phyloP scores from a whole-genome alignment of 2,113 vertebrate species.

The Synodontis membranacea region DNA sequence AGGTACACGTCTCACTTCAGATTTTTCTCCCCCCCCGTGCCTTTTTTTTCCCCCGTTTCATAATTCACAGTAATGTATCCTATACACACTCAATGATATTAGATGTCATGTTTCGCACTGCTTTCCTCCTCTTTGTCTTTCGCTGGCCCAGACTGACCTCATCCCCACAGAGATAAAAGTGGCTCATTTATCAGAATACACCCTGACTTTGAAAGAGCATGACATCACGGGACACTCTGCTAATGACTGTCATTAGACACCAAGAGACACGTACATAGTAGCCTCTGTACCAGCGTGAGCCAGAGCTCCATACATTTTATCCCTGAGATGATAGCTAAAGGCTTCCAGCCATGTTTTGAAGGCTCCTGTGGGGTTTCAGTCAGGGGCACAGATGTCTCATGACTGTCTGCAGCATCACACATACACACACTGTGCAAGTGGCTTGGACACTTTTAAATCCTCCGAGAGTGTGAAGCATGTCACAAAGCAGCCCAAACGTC shows the following conservation, averaged over 20 bases:
- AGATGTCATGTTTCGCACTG: not conserved
- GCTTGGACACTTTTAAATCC: not conserved
- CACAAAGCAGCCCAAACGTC: slow-evolving; percentile 16
- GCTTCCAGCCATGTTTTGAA: slow-evolving; percentile 26
- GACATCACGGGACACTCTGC: slow-evolving; percentile 32
- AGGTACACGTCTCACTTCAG: slow-evolving; percentile 64
- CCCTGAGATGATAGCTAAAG: slow-evolving; percentile 16
- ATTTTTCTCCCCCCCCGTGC: not conserved
- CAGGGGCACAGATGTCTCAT: slow-evolving; percentile 35
- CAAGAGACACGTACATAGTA: not conserved
- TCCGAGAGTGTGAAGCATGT: not conserved
- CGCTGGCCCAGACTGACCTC: slow-evolving; percentile 9
- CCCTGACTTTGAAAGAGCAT: slow-evolving; percentile 20
- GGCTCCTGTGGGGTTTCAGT: slow-evolving; percentile 19
- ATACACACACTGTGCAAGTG: not conserved
- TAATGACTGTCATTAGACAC: slow-evolving; percentile 45
- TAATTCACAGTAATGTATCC: not conserved
- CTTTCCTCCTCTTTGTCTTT: slow-evolving; percentile 21
- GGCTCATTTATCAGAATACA: slow-evolving; percentile 38
- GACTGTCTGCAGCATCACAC: slow-evolving; percentile 9
- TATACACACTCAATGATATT: slow-evolving; percentile 4
- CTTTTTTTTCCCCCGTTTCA: not conserved
- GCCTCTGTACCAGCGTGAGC: not conserved
- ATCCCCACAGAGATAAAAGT: slow-evolving; percentile 30
- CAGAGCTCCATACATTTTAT: not conserved